A percentile compares a stretch with the other conserved stretches of the same genome.
These are phyloP conservation scores for Caracal caracal DNA, from an alignment of 2,113 vertebrate genomes.

Conservation along the genomic window DNA sequence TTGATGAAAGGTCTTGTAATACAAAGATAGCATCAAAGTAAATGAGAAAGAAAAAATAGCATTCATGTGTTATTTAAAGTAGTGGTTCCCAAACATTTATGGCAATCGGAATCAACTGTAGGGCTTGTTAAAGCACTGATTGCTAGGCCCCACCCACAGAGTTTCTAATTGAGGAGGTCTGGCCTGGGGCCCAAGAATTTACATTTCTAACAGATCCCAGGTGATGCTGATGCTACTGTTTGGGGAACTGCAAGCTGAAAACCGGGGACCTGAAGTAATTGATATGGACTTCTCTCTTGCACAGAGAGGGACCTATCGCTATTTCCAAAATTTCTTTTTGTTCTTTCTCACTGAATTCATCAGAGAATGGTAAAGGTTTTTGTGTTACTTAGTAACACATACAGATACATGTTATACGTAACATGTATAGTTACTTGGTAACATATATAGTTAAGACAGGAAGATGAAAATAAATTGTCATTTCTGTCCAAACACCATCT, in stretches of 20 bases:
- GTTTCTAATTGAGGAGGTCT: not conserved
- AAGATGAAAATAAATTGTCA: not conserved
- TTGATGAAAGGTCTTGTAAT: not conserved
- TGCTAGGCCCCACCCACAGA: not conserved
- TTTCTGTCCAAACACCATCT: not conserved
- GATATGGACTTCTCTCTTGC: not conserved
- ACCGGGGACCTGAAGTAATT: not conserved
- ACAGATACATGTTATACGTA: not conserved
- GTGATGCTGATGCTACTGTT: not conserved
- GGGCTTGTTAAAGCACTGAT: not conserved
- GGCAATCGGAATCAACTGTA: not conserved
- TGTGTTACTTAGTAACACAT: not conserved
- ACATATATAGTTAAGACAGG: not conserved
- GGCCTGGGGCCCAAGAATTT: not conserved
- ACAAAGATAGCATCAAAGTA: not conserved
- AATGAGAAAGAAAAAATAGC: not conserved
- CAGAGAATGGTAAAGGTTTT: not conserved
- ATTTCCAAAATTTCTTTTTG: not conserved
- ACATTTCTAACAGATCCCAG: not conserved
- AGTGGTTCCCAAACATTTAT: not conserved
- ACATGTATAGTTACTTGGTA: not conserved
- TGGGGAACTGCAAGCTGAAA: not conserved
- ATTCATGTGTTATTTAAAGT: not conserved
- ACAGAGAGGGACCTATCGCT: not conserved
- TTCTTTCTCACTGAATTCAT: not conserved